Percentiles rank a stretch among this genome's conserved stretches.
These are phyloP conservation scores for Rhinoptilus africanus DNA, from an alignment of 2,113 vertebrate genomes.

Conservation along the genomic window DNA sequence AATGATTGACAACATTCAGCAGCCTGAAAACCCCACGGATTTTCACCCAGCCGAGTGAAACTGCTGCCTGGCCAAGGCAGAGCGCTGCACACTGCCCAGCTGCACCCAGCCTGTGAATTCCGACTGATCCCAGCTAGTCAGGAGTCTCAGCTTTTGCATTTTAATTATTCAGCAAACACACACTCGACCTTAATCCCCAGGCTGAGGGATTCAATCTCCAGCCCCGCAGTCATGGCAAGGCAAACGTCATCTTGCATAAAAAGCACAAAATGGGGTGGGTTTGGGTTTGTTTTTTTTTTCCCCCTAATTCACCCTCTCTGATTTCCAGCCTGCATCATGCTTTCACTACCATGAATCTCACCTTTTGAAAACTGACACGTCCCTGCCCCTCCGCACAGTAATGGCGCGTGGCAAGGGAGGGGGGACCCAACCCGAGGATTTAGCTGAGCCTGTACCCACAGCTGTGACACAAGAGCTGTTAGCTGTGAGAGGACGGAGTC, in stretches of 20 bases:
- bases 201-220: neutral
- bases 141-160: neutral
- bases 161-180: neutral
- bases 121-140: neutral
- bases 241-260: neutral
- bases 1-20: neutral
- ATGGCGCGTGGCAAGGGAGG: neutral
- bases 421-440: neutral
- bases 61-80: neutral
- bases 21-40: neutral
- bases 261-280: neutral
- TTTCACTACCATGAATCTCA: neutral
- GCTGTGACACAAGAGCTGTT: neutral
- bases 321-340: neutral
- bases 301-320: neutral
- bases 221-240: neutral
- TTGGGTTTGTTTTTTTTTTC: neutral
- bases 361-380: neutral
- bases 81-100: neutral
- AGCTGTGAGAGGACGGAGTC: neutral
- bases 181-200: neutral
- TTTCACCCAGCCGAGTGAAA: neutral
- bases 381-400: rapidly evolving
- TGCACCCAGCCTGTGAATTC: neutral
- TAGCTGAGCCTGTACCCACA: neutral